Evolutionary conservation across 1,140 invertebrate species (phyloP).

Genomic region (Drosophila funebris): DNA sequence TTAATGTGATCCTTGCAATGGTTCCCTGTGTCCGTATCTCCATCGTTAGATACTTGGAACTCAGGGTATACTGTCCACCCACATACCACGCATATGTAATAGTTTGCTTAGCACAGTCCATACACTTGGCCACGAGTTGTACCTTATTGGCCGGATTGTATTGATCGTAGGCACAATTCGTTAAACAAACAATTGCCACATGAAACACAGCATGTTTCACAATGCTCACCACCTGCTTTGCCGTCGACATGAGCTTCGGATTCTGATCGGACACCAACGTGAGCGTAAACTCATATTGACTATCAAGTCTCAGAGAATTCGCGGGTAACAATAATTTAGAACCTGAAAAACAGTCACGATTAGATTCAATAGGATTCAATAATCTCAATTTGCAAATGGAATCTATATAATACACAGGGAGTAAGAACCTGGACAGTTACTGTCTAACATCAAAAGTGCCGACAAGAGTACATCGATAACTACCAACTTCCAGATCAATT

Average conservation of each 20-base stretch:
- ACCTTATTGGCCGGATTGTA: constrained; percentile 21
- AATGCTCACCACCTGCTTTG: constrained; percentile 9
- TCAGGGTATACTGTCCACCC: not conserved
- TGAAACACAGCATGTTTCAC: not conserved
- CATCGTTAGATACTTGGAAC: not conserved
- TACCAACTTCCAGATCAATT: no score
- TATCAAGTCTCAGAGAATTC: not conserved
- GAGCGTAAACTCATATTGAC: constrained; percentile 27
- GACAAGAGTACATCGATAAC: no score
- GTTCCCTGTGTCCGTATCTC: not conserved
- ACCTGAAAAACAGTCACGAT: no score
- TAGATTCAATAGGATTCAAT: no score
- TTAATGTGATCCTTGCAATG: not conserved
- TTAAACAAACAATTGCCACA: constrained; percentile 29
- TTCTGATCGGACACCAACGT: constrained; percentile 30
- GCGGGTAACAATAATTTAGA: no score
- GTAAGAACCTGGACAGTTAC: no score
- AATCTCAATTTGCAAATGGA: no score
- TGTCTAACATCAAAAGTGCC: no score
- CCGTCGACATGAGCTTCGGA: not conserved
- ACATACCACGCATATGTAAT: constrained; percentile 30
- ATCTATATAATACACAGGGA: no score
- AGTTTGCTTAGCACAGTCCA: constrained; percentile 4
- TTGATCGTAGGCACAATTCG: constrained; percentile 19
- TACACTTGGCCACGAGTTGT: constrained; percentile 6